Evolutionary conservation across 2,888 invertebrate species (phyloP), one percentile per base, ranked within the genome.

Genomic region (Harpalus rubripes): DNA sequence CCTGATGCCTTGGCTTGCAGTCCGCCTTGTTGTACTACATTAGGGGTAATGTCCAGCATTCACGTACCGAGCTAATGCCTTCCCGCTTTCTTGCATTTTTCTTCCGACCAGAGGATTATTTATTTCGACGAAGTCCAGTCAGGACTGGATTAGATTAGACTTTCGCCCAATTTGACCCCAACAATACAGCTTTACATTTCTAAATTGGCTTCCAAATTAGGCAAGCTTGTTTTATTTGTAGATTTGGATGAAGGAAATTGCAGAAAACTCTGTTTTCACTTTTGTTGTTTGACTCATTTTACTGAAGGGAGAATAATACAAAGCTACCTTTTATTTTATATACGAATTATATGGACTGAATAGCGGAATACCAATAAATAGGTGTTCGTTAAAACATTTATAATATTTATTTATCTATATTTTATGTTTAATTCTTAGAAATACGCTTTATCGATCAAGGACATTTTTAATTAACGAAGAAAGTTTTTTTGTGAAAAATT

Each of bases 1-100:
- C 88, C 87, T 86, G 87, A 88, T 87, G 86, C 81, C 81, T 72
- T 84, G 58, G 18, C 22, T 52, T 39, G 26, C 18, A 8, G 58
- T 12, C 18, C 44, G 52, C 74, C 58, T 83, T 83, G 72, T 68
- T 74, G 78, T 78, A 61, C 59, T 83, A 83, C 83, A 83, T 83
- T 83, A 83, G 16, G 83, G 83, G 41, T 83, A 83, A 83, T 83
- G 83, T 83, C 58, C 83, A 22, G 72, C 83, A 39, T 59, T 61
- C 58, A 56, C 76, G 83, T 83, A 39, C 72, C 52, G 18, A 12
- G 41, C 3, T 74, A 74, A 74, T 74, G 72, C 72, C 44, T 74
- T 44, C 58, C 68, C 32, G 56, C 58, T 39, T 72, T 32, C 82
- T 65, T 81, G 22, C 65, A 39, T 41, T 81, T 61, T 81, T 65